Base-by-base conservation (phyloP, 2,797 vertebrate species). In the Phoebastria nigripes region DNA sequence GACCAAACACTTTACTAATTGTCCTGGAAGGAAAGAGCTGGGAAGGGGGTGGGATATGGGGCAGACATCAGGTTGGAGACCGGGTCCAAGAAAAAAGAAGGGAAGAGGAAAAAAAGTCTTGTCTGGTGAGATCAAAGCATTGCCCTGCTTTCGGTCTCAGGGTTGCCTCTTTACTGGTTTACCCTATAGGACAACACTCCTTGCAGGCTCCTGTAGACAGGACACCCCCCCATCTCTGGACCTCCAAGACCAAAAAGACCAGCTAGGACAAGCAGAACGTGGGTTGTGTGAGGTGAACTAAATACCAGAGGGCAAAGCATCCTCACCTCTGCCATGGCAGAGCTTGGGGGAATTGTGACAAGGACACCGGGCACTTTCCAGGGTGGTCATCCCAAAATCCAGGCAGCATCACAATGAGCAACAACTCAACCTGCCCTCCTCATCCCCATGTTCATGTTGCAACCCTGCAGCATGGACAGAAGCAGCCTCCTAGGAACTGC, bases 1-100 rank as follows among this genome's bases (percentile, higher is more conserved):
- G 97, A 98, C 98, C 98, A 98, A 98, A 98, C 97, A 97, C 97
- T 98, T 98, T 97, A 97, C 98, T 98, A 98, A 98, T 96, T 97
- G 98, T 98, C 97, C 96, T 91, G 88, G 96, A 97, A 97, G 81
- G 83, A 83, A 89, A 78, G 83, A 93, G 39, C 42, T 49, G 52
- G 70, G 63, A 71, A 61, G 28, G 35, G 20, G 37, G 22, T 66
- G n/a, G 85, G 81, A 90, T 65, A 80, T 21, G 10, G 79, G 61
- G 59, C 86, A 96, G 91, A 52, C 39, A 83, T 93, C 91, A 76
- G 61, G 94, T 42, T 82, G 92, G 90, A 92, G 92, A 94, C 8
- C 13, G 12, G 47, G 47, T 47, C 22, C 22, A 47, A 24, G 47
- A 47, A 47, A 80, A 81, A 81, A 78, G 41, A 54, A 70, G 14